Base-by-base conservation (phyloP, 2,888 invertebrate species). In the Congeria kusceri region DNA sequence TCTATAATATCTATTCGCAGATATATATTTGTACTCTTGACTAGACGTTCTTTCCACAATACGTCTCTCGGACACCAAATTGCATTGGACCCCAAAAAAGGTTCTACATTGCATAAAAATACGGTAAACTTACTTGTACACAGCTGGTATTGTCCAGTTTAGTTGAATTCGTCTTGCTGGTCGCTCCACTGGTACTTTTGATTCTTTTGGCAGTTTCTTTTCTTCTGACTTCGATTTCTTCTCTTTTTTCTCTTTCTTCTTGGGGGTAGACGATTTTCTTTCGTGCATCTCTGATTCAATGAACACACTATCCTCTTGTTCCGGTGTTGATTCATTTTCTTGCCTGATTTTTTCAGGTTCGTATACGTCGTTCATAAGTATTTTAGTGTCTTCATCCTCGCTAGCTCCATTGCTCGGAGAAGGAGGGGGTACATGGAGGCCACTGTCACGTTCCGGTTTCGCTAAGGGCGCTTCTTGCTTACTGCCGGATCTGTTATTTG, bases 91-190 rank as follows among this genome's bases (percentile, higher is more conserved):
- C n/a, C n/a, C n/a, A n/a, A n/a, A n/a, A n/a, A n/a, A n/a, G n/a
- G n/a, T n/a, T n/a, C n/a, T n/a, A n/a, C n/a, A n/a, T n/a, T n/a
- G n/a, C n/a, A n/a, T n/a, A n/a, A n/a, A n/a, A n/a, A n/a, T n/a
- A n/a, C n/a, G n/a, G n/a, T 59, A 5, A 4, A 76, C 78, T 76
- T 77, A 83, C 83, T 71, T 80, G 74, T 77, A 83, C 29, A 80
- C 68, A n/a, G 80, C 44, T 9, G 77, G 77, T 49, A 80, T 64
- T 18, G 62, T 73, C 76, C 76, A 76, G 58, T 72, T 72, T 23
- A 72, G 71, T 70, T 69, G 68, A 29, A 20, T 80, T 76, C 13
- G 76, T 72, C 72, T 20, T 64, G 76, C 13, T 46, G 58, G 47
- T 71, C 70, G 69, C 32, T 65, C 66, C 44, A 65, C 62, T 49